Base-by-base conservation (phyloP, 2,113 vertebrate species). In the Climacteris rufus region DNA sequence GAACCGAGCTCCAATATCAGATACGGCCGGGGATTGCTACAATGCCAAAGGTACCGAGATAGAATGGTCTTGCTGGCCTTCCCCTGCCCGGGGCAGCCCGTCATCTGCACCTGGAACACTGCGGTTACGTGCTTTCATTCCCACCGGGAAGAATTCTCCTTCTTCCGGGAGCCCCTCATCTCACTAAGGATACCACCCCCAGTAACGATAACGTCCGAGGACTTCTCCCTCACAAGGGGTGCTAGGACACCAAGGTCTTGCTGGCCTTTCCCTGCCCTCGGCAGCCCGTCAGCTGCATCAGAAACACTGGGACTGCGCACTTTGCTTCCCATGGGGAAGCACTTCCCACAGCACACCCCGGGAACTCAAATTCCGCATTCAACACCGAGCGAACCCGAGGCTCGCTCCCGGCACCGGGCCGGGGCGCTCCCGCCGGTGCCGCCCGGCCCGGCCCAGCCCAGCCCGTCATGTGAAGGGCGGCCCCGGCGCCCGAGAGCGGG, bases 331-430 rank as follows among this genome's bases (percentile, higher is more conserved):
- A 4, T 7, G 30, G n/a, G 35, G 40, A 61, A 40, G 49, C 49
- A 17, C 23, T 47, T 21, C 20, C 35, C n/a, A 11, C 13, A 47
- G 24, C 30, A 9, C 35, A 2, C 8, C 30, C 3, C 13, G 13
- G 28, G 9, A 25, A 11, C 31, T 35, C n/a, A 13, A 11, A 25
- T 3, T 39, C 30, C 56, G 2, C 9, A 1, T 2, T 7, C 33
- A 7, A 11, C n/a, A 5, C n/a, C 24, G 39, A 53, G 17, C 4
- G 5, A 27, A 3, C 2, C 27, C 53, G 27, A 5, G 8, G 8
- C 4, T 9, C 18, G 2, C 33, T 44, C 21, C 25, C 70, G 42
- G 10, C 7, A 3, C n/a, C 23, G 35, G 24, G 20, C 7, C 24
- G 6, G n/a, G 7, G 7, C 9, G 39, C 21, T 53, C 6, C 37